A percentile compares a stretch with the other conserved stretches of the same genome.
Conservation (phyloP, 2,888 invertebrate species). For the Asteroscopus sphinx region DNA sequence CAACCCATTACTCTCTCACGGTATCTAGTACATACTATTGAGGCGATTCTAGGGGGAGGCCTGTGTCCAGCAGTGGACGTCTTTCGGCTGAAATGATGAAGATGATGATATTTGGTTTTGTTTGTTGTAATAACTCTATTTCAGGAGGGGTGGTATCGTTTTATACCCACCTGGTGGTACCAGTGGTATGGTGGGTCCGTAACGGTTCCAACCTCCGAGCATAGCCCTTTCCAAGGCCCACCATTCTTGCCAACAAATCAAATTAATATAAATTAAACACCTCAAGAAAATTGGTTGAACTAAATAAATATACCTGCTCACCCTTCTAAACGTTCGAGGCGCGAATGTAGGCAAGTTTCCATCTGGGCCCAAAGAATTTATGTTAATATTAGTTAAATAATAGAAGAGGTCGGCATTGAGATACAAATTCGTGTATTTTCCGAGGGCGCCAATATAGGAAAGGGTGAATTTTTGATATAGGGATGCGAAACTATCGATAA, state of each 20-base stretch:
- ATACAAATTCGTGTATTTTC: slow-evolving; percentile 72
- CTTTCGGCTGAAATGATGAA: no score
- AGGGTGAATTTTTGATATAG: slow-evolving; percentile 64
- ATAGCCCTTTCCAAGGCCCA: no score
- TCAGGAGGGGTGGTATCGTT: no score
- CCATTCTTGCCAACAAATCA: neutral
- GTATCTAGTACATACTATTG: no score
- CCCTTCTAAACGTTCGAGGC: slow-evolving; percentile 30
- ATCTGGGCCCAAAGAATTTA: slow-evolving; percentile 66
- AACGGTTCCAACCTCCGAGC: no score
- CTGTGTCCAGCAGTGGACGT: no score
- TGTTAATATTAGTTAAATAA: slow-evolving; percentile 75
- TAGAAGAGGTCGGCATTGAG: slow-evolving; percentile 70
- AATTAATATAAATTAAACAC: slow-evolving; percentile 4
- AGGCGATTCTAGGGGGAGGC: no score
- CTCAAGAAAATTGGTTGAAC: slow-evolving; percentile 6
- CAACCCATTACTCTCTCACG: no score
- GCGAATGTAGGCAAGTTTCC: slow-evolving; percentile 49
- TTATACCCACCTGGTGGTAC: no score
- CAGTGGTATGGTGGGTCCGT: no score
- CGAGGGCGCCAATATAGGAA: slow-evolving; percentile 57
- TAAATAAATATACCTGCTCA: slow-evolving; percentile 34
- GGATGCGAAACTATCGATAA: slow-evolving; percentile 52
- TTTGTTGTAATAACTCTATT: no score
- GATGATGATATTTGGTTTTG: no score